Base-by-base conservation (phyloP, 2,113 vertebrate species). In the Thamnophis sirtalis region DNA sequence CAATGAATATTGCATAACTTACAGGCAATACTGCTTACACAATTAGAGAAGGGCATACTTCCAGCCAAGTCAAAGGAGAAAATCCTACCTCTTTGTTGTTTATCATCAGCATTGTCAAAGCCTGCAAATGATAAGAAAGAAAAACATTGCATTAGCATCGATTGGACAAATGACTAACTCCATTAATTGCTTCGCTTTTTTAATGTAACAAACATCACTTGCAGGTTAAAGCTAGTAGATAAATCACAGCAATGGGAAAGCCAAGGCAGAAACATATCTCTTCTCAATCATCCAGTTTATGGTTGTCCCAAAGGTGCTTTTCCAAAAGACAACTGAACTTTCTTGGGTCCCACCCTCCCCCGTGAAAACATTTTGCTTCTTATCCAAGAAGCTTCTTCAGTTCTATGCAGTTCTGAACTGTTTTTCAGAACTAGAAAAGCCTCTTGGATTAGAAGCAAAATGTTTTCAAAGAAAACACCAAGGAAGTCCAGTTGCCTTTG, bases 161-260 rank as follows among this genome's bases (percentile, higher is more conserved):
- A 97, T 96, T 94, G 91, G 80, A 92, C 93, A 91, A 95, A 95
- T 95, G 84, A 93, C 93, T 86, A 96, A 94, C 84, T 92, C 95
- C 94, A 97, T 97, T 97, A 96, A 97, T 96, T 95, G 95, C 94
- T 93, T 96, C 95, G 95, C 94, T 93, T 97, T 96, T 96, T 95
- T 91, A 96, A 97, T 96, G 90, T 88, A 96, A 95, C 93, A 94
- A 90, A 92, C 93, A 96, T 96, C 94, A 96, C 94, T 95, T 96
- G 95, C 94, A 92, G 95, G 85, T 95, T 96, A 93, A 49, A 86
- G 93, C 95, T 95, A 6, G 2, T 95, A 91, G 95, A 93, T 48
- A 94, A 92, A 3, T 21, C 89, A 80, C 21, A 85, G 89, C 53
- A 92, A 13, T 21, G 43, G 88, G 73, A 89, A 92, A 89, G 4